Conservation (phyloP, 2,113 vertebrate species). For the Elanoides forficatus region DNA sequence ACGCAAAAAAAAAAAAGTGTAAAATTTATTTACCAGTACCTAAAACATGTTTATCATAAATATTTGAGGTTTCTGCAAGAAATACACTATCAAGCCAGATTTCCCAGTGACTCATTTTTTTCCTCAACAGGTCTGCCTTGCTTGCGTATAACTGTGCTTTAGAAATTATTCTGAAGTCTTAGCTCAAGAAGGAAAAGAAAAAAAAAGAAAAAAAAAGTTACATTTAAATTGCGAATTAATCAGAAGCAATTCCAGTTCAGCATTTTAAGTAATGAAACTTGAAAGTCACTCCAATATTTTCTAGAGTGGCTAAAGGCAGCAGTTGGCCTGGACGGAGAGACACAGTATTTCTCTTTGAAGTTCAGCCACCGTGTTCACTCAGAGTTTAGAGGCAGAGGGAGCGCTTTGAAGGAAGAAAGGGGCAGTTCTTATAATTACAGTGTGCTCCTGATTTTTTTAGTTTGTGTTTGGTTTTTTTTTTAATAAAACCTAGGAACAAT, state of each 20-base stretch:
- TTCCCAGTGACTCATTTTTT: background rate
- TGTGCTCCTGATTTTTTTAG: background rate
- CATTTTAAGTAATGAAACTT: background rate
- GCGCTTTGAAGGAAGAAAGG: background rate
- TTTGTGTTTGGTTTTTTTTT: no score
- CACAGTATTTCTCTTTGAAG: background rate
- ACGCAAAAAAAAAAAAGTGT: background rate
- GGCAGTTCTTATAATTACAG: background rate
- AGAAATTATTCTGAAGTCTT: background rate
- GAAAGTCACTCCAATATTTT: background rate
- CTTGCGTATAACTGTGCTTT: background rate
- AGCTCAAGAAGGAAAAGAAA: background rate
- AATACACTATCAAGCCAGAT: background rate
- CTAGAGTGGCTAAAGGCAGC: background rate
- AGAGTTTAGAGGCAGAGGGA: background rate
- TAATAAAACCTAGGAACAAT: background rate
- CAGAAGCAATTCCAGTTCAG: background rate
- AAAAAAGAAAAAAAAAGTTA: background rate
- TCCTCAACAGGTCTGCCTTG: background rate
- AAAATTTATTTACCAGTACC: background rate
- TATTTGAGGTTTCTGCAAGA: background rate
- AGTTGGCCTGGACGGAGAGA: background rate
- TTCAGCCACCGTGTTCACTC: background rate
- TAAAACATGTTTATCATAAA: background rate
- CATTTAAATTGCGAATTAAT: background rate